Evolutionary conservation across 1,140 invertebrate genomes (phyloP).

Genomic region (Hesperophylax magnus): DNA sequence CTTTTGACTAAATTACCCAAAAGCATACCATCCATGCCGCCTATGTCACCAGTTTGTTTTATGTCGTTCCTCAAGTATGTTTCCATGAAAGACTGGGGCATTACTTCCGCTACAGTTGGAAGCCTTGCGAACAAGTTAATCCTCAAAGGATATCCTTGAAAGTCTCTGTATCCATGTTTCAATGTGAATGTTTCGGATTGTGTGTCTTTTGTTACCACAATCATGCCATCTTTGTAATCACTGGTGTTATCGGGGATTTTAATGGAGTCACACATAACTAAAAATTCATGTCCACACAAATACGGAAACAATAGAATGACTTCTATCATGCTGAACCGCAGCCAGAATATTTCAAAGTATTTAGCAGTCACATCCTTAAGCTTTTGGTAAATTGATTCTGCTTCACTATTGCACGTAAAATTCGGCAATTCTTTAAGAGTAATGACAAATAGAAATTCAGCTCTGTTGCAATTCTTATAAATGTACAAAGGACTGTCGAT

Average conservation of each 20-base stretch:
- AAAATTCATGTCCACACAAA: slow-evolving; percentile 27
- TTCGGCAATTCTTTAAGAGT: background rate
- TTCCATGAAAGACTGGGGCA: slow-evolving; percentile 11
- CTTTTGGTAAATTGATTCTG: background rate
- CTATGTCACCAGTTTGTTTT: slow-evolving; percentile 31
- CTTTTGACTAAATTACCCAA: slow-evolving; percentile 59
- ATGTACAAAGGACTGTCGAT: background rate
- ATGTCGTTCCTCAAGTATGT: slow-evolving; percentile 41
- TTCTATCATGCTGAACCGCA: slow-evolving; percentile 30
- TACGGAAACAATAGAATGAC: slow-evolving; percentile 42
- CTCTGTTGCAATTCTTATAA: slow-evolving; percentile 23
- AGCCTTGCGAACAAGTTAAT: slow-evolving; percentile 42
- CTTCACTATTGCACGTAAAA: background rate
- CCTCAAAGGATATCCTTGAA: slow-evolving; percentile 45
- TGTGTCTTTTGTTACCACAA: slow-evolving; percentile 11
- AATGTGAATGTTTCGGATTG: background rate
- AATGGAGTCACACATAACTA: slow-evolving; percentile 41
- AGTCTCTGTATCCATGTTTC: slow-evolving; percentile 48
- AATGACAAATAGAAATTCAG: background rate
- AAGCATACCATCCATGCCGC: slow-evolving; percentile 61
- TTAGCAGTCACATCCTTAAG: slow-evolving; percentile 34
- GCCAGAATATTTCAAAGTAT: slow-evolving; percentile 44
- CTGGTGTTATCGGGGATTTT: slow-evolving; percentile 15
- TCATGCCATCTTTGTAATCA: slow-evolving; percentile 3
- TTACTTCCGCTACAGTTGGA: slow-evolving; percentile 32